Conservation (phyloP, 1,140 invertebrate genomes). For the Ooceraea biroi region DNA sequence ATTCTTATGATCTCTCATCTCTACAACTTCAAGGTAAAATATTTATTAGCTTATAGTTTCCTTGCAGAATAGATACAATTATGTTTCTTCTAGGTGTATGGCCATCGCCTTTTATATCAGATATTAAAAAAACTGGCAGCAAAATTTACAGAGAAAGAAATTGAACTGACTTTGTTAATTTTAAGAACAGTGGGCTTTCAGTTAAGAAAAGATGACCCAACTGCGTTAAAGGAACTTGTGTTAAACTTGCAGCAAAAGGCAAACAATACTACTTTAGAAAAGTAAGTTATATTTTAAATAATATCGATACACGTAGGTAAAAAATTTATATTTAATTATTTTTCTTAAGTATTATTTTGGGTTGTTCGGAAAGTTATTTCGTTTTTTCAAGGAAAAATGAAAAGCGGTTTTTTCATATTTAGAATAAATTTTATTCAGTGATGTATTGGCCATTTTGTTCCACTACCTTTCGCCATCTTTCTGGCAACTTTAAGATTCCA, state of each 20-base stretch:
- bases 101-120: constrained; percentile 91
- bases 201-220: constrained; percentile 95
- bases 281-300: constrained; percentile 43
- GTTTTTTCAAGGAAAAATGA: no score
- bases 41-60: constrained; percentile 88
- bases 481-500: no score
- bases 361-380: no score
- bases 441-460: no score
- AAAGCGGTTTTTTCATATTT: no score
- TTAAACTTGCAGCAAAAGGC: constrained; percentile 91
- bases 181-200: constrained; percentile 93
- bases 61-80: constrained; percentile 87
- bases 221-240: constrained; percentile 93
- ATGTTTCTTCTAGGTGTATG: constrained; percentile 88
- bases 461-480: no score
- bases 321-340: not conserved
- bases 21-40: constrained; percentile 95
- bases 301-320: not conserved
- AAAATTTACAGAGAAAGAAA: constrained; percentile 92
- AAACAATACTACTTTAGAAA: constrained; percentile 50
- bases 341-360: constrained; percentile 18
- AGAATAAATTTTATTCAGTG: no score
- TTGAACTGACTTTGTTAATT: constrained; percentile 94
- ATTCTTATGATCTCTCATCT: constrained; percentile 92
- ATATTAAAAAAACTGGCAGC: constrained; percentile 89